Conservation (phyloP, 2,113 vertebrate genomes). For the Aspiorhynchus laticeps region DNA sequence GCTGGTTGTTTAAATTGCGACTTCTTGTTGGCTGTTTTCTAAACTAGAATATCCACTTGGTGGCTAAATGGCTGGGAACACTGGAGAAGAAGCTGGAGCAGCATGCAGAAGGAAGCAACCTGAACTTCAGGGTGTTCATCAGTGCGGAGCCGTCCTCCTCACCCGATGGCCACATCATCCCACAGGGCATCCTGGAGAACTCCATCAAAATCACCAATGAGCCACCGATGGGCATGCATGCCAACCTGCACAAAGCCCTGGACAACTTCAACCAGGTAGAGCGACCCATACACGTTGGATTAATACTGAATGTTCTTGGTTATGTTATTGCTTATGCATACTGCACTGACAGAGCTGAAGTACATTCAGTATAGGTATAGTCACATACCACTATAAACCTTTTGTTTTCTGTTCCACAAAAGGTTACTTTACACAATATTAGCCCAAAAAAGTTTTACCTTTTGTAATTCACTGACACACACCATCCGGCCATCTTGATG, state of each 20-base stretch:
- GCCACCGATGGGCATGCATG: slow-evolving; percentile 86
- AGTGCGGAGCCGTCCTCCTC: slow-evolving; percentile 89
- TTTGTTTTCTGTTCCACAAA: too few species aligned
- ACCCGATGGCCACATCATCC: slow-evolving; percentile 84
- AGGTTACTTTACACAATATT: neutral
- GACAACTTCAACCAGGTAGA: slow-evolving; percentile 95
- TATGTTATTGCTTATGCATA: neutral
- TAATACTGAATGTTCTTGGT: neutral
- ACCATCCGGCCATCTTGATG: neutral
- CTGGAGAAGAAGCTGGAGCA: slow-evolving; percentile 93
- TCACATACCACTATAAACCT: neutral
- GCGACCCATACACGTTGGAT: neutral
- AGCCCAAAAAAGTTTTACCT: neutral
- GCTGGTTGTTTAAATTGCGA: neutral
- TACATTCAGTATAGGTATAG: neutral
- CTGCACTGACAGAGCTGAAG: neutral
- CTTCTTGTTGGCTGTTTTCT: neutral
- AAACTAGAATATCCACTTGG: slow-evolving; percentile 91
- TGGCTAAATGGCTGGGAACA: slow-evolving; percentile 87
- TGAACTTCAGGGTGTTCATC: slow-evolving; percentile 85
- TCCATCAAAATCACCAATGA: slow-evolving; percentile 96
- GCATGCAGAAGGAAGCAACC: slow-evolving; percentile 79
- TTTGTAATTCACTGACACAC: neutral
- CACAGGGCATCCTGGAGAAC: slow-evolving; percentile 93
- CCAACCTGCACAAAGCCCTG: slow-evolving; percentile 93